Evolutionary conservation across 2,797 vertebrate genomes (phyloP), one percentile per base, ranked within the genome.

Genomic region (Pseudocheirus occidentalis): DNA sequence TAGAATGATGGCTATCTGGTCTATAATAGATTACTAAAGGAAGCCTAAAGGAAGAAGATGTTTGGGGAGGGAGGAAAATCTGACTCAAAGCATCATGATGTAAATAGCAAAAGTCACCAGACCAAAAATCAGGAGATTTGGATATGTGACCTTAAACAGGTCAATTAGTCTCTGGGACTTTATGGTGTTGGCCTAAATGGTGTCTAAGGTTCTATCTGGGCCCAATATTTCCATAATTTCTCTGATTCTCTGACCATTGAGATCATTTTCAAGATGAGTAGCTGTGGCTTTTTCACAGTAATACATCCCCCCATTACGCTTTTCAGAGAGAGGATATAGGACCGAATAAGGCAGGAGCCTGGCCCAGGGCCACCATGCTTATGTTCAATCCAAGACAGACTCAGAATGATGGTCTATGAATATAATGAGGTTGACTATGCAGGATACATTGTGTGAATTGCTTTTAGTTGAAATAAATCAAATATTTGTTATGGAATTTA

Each of bases 401-500:
- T 91, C 57, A 58, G 55, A 90, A 21, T 31, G 2, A 4, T 53
- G 81, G 24, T 52, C 91, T 46, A 81, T n/a, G 66, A 31, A 91
- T 91, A 95, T 90, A 57, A 34, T 93, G 90, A 93, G 92, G 29
- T n/a, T 73, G 92, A 9, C 58, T 24, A 0, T 81, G 9, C 90
- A 3, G 28, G 34, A 91, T 90, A 90, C 94, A 93, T 66, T 94
- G 0, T 92, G 31, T 92, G 55, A 46, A 1, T 95, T 95, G 90
- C n/a, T 95, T 96, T 12, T 54, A 34, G 18, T 73, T 89, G 55
- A 92, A 91, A 95, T 91, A 40, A 73, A 10, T 46, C 21, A 27
- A 12, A 10, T 21, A 87, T 87, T 81, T 81, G 73, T 81, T 50
- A 87, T 50, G 73, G 24, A 50, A 50, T 87, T 46, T 87, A 87